Evolutionary conservation across 2,113 vertebrate genomes (phyloP).

Genomic region (Indri indri): DNA sequence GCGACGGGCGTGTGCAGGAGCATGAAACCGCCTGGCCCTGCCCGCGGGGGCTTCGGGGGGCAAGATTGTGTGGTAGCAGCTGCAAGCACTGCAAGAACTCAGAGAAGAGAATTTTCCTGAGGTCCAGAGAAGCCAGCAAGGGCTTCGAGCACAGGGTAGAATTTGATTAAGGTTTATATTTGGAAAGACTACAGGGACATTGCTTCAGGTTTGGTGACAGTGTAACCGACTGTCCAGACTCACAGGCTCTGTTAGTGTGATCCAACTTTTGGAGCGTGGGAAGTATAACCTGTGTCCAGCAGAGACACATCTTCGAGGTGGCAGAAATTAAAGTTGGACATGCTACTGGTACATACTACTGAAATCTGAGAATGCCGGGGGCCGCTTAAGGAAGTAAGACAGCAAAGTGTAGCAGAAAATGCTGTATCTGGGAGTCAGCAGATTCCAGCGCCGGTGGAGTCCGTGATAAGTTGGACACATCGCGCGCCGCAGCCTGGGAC

Average conservation of each 20-base stretch:
- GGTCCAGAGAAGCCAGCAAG: neutral
- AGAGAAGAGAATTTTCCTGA: neutral
- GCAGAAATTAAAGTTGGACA: neutral
- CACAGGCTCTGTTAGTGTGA: rapidly evolving
- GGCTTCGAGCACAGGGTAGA: neutral
- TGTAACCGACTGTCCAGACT: neutral
- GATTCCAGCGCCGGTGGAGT: neutral
- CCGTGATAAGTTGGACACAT: rapidly evolving
- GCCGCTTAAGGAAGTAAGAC: neutral
- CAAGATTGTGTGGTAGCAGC: neutral
- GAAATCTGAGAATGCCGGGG: neutral
- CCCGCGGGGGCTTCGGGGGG: neutral
- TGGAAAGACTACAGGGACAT: neutral
- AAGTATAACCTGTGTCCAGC: neutral
- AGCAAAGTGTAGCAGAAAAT: neutral
- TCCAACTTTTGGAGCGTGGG: rapidly evolving
- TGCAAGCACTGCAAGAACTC: neutral
- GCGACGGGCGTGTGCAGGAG: neutral
- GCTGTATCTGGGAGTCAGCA: neutral
- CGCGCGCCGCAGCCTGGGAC: neutral
- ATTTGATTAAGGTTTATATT: neutral
- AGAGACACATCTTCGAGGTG: neutral
- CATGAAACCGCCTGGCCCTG: rapidly evolving
- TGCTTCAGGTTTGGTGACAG: neutral
- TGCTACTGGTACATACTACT: neutral